Evolutionary conservation across 2,888 invertebrate species (phyloP).

Genomic region (Pterobdella sp.): DNA sequence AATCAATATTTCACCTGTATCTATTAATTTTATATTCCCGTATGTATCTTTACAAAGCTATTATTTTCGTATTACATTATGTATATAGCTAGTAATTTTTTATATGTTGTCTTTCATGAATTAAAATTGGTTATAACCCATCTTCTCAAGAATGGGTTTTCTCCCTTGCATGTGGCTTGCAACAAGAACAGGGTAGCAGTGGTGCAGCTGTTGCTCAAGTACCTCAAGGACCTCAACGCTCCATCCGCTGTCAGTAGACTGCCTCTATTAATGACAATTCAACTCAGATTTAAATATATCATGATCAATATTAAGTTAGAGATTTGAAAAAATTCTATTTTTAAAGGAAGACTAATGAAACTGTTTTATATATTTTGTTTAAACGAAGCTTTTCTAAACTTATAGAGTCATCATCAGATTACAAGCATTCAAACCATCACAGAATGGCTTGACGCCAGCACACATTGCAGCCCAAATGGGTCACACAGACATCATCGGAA

Average conservation of each 20-base stretch:
- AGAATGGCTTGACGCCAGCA: constrained; percentile 30
- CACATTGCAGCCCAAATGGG: constrained; percentile 33
- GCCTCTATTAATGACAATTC: not conserved
- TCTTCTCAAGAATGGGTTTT: constrained; percentile 20
- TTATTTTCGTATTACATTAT: too few relatives aligned
- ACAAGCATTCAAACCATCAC: constrained; percentile 4
- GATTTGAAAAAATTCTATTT: not conserved
- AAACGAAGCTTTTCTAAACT: too few relatives aligned
- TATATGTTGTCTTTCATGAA: too few relatives aligned
- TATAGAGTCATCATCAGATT: too few relatives aligned
- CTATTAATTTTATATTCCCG: too few relatives aligned
- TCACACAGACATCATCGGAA: constrained; percentile 19
- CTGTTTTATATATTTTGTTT: not conserved
- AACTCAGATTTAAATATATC: not conserved
- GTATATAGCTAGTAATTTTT: too few relatives aligned
- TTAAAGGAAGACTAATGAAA: not conserved
- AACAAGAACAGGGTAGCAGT: constrained; percentile 25
- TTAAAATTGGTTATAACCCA: not conserved
- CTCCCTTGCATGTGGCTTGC: constrained; percentile 25
- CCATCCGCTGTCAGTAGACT: constrained; percentile 9
- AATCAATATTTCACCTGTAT: too few relatives aligned
- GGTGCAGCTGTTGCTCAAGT: not conserved
- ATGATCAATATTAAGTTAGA: not conserved
- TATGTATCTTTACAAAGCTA: too few relatives aligned
- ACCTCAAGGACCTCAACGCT: constrained; percentile 11